These are phyloP conservation scores for Gerris buenoi DNA, from an alignment of 1,140 invertebrate genomes.

Conservation along the genomic window DNA sequence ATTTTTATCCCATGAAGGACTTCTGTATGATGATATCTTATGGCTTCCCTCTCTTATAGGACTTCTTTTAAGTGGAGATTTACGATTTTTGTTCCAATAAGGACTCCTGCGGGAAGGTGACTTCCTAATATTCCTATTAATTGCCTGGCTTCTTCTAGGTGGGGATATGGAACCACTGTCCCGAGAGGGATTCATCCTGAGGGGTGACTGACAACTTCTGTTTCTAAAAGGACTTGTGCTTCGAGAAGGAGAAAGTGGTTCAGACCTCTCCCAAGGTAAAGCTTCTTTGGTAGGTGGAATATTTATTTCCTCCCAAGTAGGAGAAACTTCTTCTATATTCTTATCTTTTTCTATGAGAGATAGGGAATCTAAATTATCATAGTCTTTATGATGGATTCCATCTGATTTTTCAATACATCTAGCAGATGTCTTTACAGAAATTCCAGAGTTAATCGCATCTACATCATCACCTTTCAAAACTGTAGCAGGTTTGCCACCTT, in stretches of 20 bases:
- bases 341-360: too few relatives aligned
- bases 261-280: too few relatives aligned
- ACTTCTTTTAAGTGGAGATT: background rate
- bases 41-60: background rate
- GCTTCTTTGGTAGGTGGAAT: too few relatives aligned
- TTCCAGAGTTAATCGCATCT: too few relatives aligned
- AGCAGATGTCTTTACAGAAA: too few relatives aligned
- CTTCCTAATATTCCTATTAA: background rate
- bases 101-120: background rate
- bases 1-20: background rate
- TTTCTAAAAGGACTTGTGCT: background rate
- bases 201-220: background rate
- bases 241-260: background rate
- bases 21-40: background rate
- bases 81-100: background rate
- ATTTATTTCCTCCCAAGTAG: too few relatives aligned
- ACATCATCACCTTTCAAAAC: too few relatives aligned
- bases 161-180: background rate
- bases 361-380: too few relatives aligned
- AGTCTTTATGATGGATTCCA: too few relatives aligned
- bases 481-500: too few relatives aligned
- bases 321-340: too few relatives aligned
- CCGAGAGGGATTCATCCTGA: background rate
- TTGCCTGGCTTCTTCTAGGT: background rate
- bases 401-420: too few relatives aligned